phyloP scores from a whole-genome alignment of 2,888 invertebrate genomes.

The Synanthedon vespiformis region DNA sequence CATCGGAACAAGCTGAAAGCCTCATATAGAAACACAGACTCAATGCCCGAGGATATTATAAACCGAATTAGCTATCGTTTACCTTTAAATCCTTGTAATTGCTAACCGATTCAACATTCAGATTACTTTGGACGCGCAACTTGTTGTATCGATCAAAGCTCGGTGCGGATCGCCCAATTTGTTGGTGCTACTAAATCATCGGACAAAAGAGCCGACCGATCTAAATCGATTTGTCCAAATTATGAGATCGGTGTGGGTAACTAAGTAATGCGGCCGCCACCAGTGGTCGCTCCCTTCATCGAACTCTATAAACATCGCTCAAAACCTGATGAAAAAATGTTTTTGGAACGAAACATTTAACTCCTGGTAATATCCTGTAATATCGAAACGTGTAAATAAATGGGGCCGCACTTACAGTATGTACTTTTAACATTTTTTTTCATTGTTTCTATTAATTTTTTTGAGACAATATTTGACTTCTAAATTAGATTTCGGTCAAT shows the following conservation, averaged over 20 bases:
- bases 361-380: no score
- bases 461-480: no score
- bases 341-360: not conserved
- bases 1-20: no score
- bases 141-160: conserved; percentile 34
- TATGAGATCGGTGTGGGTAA: conserved; percentile 32
- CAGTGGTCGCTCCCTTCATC: not conserved
- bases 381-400: no score
- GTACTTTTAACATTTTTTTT: no score
- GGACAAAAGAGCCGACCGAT: conserved; percentile 60
- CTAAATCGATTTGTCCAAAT: conserved; percentile 68
- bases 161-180: conserved; percentile 53
- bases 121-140: conserved; percentile 31
- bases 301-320: conserved; percentile 45
- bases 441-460: no score
- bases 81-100: conserved; percentile 58
- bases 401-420: no score
- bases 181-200: conserved; percentile 64
- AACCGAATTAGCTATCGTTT: conserved; percentile 54
- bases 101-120: conserved; percentile 46
- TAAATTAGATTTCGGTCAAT: no score
- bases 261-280: conserved; percentile 17
- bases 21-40: no score
- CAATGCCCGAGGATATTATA: conserved; percentile 26
- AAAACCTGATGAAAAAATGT: conserved; percentile 7